phyloP scores from a whole-genome alignment of 2,797 vertebrate genomes.

The Chrysocyon brachyurus region DNA sequence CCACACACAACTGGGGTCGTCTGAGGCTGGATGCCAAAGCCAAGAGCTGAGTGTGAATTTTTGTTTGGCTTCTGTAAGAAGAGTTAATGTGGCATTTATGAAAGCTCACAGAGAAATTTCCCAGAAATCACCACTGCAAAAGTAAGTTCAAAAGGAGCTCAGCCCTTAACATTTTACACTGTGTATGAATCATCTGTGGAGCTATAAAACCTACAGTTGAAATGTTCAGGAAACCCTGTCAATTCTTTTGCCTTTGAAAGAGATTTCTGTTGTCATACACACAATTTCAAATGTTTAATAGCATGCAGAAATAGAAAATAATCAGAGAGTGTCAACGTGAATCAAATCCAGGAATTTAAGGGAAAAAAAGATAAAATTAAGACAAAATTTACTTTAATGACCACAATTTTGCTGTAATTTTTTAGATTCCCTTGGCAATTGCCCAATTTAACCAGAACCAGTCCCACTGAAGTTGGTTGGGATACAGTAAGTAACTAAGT shows the following conservation, averaged over 20 bases:
- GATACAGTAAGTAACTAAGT: background rate
- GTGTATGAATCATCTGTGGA: background rate
- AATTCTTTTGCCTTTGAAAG: slow-evolving; percentile 62
- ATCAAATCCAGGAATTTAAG: slow-evolving; percentile 57
- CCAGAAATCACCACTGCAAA: background rate
- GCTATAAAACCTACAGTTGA: background rate
- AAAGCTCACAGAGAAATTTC: background rate
- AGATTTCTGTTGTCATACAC: slow-evolving; percentile 30
- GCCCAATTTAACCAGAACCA: slow-evolving; percentile 60
- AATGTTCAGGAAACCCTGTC: slow-evolving; percentile 64
- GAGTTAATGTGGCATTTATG: background rate
- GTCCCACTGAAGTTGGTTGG: background rate
- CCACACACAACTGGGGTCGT: background rate
- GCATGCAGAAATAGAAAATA: slow-evolving; percentile 58
- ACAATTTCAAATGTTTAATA: slow-evolving; percentile 62
- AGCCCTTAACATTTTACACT: background rate
- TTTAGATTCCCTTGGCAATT: slow-evolving; percentile 62
- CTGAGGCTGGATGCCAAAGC: background rate
- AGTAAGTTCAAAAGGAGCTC: slow-evolving; percentile 34
- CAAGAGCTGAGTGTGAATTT: background rate
- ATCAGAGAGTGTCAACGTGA: slow-evolving; percentile 54
- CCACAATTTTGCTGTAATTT: slow-evolving; percentile 72
- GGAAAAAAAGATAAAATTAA: slow-evolving; percentile 69
- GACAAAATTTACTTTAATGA: slow-evolving; percentile 74
- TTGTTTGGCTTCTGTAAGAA: background rate